Percentiles rank a stretch among this genome's conserved stretches.
These are phyloP conservation scores for Coelopa pilipes DNA, from an alignment of 2,888 invertebrate genomes.

Conservation along the genomic window DNA sequence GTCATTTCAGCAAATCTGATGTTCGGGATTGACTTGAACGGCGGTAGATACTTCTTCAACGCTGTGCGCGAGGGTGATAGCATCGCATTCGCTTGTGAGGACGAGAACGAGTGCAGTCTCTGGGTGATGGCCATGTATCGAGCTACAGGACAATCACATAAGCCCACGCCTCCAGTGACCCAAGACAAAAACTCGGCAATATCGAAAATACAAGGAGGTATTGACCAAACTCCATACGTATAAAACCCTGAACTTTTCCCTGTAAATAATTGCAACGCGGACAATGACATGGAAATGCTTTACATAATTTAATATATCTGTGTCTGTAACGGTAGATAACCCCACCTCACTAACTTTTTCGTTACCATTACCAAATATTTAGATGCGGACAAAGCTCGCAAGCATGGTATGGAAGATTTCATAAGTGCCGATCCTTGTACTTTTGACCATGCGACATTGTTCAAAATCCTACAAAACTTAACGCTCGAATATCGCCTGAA, in stretches of 20 bases:
- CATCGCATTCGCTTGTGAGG: slow-evolving; percentile 94
- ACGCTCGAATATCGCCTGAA: slow-evolving; percentile 95
- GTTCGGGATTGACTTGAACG: slow-evolving; percentile 93
- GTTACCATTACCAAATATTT: neutral
- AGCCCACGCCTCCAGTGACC: slow-evolving; percentile 94
- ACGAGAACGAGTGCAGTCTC: slow-evolving; percentile 96
- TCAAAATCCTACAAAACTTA: slow-evolving; percentile 90
- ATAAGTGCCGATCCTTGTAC: slow-evolving; percentile 99
- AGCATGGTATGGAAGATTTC: slow-evolving; percentile 99
- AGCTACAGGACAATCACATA: slow-evolving; percentile 99
- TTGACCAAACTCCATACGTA: slow-evolving; percentile 33
- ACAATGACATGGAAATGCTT: too few species aligned
- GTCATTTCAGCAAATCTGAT: slow-evolving; percentile 83
- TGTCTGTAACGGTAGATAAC: too few species aligned
- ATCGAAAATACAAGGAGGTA: slow-evolving; percentile 85
- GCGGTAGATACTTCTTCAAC: slow-evolving; percentile 96
- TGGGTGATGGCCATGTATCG: slow-evolving; percentile 99
- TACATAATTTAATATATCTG: too few species aligned
- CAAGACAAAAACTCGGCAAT: slow-evolving; percentile 87
- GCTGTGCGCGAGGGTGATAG: slow-evolving; percentile 98
- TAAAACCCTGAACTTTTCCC: too few species aligned
- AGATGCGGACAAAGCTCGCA: slow-evolving; percentile 80
- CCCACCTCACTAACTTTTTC: neutral
- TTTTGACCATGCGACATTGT: slow-evolving; percentile 94
- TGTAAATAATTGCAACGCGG: too few species aligned